Conservation (phyloP, 2,113 vertebrate genomes). For the Rattus rattus region DNA sequence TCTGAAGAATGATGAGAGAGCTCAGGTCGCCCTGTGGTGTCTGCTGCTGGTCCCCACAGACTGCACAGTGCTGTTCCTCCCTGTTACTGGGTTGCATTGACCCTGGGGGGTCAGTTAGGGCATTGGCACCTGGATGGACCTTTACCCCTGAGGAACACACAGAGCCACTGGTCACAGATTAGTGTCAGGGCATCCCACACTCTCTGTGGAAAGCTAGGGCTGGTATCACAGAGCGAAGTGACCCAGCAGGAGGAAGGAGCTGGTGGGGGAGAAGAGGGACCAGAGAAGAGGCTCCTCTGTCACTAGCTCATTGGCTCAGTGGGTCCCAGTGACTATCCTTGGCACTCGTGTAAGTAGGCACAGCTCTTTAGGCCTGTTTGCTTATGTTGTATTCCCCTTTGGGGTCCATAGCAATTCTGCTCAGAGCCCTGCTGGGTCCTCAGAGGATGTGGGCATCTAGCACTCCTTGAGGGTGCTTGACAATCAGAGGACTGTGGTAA, state of each 20-base stretch:
- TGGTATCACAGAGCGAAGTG: neutral
- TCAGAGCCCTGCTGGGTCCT: neutral
- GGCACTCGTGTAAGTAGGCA: neutral
- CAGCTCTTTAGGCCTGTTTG: neutral
- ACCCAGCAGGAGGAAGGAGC: neutral
- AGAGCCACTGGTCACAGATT: neutral
- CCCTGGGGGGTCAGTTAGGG: neutral
- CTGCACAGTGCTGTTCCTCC: neutral
- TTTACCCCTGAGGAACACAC: fast-evolving
- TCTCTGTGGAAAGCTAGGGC: neutral
- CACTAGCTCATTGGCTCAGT: too few relatives aligned
- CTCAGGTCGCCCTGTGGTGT: fast-evolving
- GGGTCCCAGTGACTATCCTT: fast-evolving
- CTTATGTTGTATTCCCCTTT: neutral
- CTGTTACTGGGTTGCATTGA: neutral
- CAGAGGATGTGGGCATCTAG: neutral
- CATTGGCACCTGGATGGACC: fast-evolving
- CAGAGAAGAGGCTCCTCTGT: neutral
- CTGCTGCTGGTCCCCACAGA: neutral
- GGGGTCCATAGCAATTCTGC: neutral
- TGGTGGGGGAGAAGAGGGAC: neutral
- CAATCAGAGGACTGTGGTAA: neutral
- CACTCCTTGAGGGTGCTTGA: neutral
- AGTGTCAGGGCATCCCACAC: neutral
- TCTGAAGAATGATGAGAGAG: neutral